Conservation (phyloP, 2,888 invertebrate genomes). For the Rotaria magnacalcarata region DNA sequence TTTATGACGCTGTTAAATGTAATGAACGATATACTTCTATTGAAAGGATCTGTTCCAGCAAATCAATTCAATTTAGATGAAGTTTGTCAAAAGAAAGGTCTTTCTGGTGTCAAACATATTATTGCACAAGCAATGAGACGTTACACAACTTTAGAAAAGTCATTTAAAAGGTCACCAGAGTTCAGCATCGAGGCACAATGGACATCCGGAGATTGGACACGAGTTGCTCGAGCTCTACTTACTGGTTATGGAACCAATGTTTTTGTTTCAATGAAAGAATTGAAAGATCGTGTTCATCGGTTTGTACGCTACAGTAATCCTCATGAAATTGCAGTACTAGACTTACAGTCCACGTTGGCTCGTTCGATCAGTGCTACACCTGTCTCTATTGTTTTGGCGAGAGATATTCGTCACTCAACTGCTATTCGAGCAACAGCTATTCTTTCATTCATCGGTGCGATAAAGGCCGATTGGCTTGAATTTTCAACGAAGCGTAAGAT, state of each 20-base stretch:
- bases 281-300: not conserved
- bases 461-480: not conserved
- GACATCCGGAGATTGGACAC: no score
- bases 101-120: no score
- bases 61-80: no score
- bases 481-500: not conserved
- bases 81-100: no score
- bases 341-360: not conserved
- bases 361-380: not conserved
- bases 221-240: no score
- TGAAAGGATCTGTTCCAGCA: no score
- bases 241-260: not conserved
- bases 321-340: not conserved
- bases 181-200: no score
- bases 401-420: not conserved
- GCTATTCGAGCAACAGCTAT: not conserved
- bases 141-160: no score
- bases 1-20: no score
- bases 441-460: not conserved
- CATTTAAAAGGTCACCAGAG: no score
- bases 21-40: no score
- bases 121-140: no score
- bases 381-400: not conserved
- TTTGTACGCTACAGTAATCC: not conserved
- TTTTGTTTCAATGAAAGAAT: not conserved